Base-by-base conservation (phyloP, 1,140 invertebrate genomes). In the Platyura marginata region DNA sequence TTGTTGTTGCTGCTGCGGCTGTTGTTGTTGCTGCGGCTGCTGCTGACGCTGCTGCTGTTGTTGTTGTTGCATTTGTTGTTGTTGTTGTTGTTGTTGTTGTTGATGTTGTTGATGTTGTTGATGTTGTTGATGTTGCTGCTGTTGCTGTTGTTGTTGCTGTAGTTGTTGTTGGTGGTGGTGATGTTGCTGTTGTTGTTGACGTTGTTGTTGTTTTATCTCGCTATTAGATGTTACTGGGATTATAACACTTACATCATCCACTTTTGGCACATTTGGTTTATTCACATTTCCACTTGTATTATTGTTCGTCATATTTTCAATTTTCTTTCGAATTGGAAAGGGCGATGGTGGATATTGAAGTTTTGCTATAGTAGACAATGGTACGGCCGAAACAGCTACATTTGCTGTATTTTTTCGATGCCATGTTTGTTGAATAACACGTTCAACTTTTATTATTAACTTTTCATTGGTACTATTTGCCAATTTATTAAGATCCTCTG, bases 401-500 rank as follows among this genome's bases (percentile, higher is more conserved):
- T 43, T 41, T 48, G 18, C 46, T 49, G 40, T 46, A 40, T 45
- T 41, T 15, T 38, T 44, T 40, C 38, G 32, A 9, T 42, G n/a
- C 3, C 3, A 22, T 20, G 21, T 19, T 11, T 36, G 18, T 25
- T 40, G 29, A 21, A 21, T 3, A 20, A 13, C 20, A 10, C 29
- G 15, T 8, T 25, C 18, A n/a, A 22, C 20, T 9, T 19, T 16
- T 38, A 36, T 18, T 4, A 37, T 11, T 13, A 20, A 20, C 22
- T 37, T 42, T 21, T 34, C 34, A 29, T 13, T 29, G 6, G 13
- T 13, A 29, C 25, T 29, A 8, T 6, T 29, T 6, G 25, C 25
- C 25, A 29, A 29, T 13, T 29, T 29, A 29, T 29, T 29, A 6
- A 29, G 13, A 29, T 29, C 25, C 6, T 6, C 25, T 8, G 25